Evolutionary conservation across 1,140 invertebrate genomes (phyloP), one percentile per base, ranked within the genome.

Genomic region (Diorhabda elongata): DNA sequence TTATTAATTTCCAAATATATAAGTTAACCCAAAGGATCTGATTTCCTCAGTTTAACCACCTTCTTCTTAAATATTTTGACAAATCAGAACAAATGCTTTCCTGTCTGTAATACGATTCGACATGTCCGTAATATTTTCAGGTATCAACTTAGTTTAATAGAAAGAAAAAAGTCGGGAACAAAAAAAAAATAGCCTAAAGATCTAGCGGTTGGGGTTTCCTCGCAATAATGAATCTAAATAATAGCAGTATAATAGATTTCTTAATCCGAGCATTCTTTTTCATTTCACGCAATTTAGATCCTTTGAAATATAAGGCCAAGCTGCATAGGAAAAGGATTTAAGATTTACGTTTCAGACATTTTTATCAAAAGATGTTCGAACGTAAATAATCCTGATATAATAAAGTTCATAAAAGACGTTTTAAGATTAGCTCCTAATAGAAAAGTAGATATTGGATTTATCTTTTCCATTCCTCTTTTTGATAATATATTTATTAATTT

Each of bases 11-110:
- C 11, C 11, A 11, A 11, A 11, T 11, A 11, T 26, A 26, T 26
- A 26, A 26, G 26, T 26, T 26, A 26, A 26, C 26, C 26, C 1
- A 26, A 26, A 26, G 26, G 26, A 26, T 26, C 26, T 26, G 26
- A 26, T 26, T 26, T 26, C 26, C 26, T 26, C 1, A 52, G 47
- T 52, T 52, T n/a, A 26, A 52, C 47, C 47, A 52, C 47, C 47
- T 52, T 52, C 47, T 52, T n/a, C 6, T n/a, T 44, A 68, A 71
- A 71, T 71, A 68, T 71, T 71, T 71, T 71, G 70, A 71, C 70
- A 71, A 71, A 71, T 68, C 70, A 11, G 61, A 58, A 68, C 63
- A 62, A 70, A 70, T 60, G 58, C 52, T 61, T 70, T 70, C 69
- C 64, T 58, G 57, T 59, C 44, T 64, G 9, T 26, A 11, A 26